These are phyloP conservation scores for Euphydryas editha DNA, from an alignment of 2,888 invertebrate genomes.

Conservation along the genomic window DNA sequence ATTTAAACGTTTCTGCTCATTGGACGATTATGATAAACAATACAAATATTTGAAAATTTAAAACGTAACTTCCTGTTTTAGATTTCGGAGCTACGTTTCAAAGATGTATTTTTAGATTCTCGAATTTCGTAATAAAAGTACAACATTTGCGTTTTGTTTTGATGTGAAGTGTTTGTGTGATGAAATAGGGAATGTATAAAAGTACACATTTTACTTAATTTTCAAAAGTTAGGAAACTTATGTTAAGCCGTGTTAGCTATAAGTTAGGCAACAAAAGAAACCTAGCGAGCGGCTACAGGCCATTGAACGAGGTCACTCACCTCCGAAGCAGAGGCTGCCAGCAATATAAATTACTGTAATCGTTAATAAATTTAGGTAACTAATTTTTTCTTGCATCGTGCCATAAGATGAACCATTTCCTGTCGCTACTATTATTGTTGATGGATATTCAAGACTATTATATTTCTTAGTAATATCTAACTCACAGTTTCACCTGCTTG, in stretches of 20 bases:
- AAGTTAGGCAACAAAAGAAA: slow-evolving; percentile 48
- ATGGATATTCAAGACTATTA: background rate
- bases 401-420: background rate
- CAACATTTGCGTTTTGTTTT: background rate
- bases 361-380: slow-evolving; percentile 44
- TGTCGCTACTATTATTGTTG: background rate
- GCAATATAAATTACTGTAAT: slow-evolving; percentile 53
- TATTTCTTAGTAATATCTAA: too few species aligned
- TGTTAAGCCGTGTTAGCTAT: slow-evolving; percentile 23
- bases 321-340: slow-evolving; percentile 59
- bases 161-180: too few species aligned
- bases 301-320: slow-evolving; percentile 73
- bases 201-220: slow-evolving; percentile 6
- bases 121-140: background rate
- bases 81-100: background rate
- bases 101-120: background rate
- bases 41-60: background rate
- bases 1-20: background rate
- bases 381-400: slow-evolving; percentile 19
- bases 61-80: background rate
- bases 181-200: background rate
- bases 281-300: slow-evolving; percentile 50
- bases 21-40: background rate
- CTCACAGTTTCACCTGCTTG: too few species aligned
- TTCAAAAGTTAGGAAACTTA: slow-evolving; percentile 19